phyloP scores from a whole-genome alignment of 2,888 invertebrate genomes.

The Drosophila differens region DNA sequence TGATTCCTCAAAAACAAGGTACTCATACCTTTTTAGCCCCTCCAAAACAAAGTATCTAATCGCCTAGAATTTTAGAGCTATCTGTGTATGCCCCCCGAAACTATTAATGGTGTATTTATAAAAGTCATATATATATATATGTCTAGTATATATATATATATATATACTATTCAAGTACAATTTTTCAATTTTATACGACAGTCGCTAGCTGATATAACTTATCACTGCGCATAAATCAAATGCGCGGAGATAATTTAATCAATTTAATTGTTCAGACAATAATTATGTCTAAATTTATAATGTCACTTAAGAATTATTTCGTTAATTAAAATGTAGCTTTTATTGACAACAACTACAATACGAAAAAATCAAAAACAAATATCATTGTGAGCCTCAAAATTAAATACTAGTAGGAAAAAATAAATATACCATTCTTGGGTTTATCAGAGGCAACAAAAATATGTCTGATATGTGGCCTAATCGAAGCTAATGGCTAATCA shows the following conservation, averaged over 20 bases:
- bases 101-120: constrained; percentile 55
- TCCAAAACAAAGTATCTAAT: constrained; percentile 57
- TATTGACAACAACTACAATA: constrained; percentile 34
- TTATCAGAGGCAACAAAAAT: constrained; percentile 32
- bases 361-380: constrained; percentile 43
- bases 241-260: constrained; percentile 69
- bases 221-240: constrained; percentile 73
- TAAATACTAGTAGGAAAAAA: constrained; percentile 10
- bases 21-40: constrained; percentile 14
- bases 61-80: constrained; percentile 43
- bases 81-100: constrained; percentile 45
- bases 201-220: constrained; percentile 44
- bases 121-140: constrained; percentile 17
- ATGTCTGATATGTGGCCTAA: constrained; percentile 52
- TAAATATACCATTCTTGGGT: not conserved
- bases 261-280: constrained; percentile 77
- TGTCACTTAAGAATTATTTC: constrained; percentile 78
- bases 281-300: constrained; percentile 79
- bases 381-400: constrained; percentile 69
- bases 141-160: not conserved
- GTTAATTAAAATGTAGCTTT: constrained; percentile 74
- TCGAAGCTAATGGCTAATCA: constrained; percentile 60
- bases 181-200: constrained; percentile 50
- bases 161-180: constrained; percentile 35
- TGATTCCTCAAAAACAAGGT: constrained; percentile 8